phyloP scores from a whole-genome alignment of 2,888 invertebrate genomes.

The Eupithecia exiguata region DNA sequence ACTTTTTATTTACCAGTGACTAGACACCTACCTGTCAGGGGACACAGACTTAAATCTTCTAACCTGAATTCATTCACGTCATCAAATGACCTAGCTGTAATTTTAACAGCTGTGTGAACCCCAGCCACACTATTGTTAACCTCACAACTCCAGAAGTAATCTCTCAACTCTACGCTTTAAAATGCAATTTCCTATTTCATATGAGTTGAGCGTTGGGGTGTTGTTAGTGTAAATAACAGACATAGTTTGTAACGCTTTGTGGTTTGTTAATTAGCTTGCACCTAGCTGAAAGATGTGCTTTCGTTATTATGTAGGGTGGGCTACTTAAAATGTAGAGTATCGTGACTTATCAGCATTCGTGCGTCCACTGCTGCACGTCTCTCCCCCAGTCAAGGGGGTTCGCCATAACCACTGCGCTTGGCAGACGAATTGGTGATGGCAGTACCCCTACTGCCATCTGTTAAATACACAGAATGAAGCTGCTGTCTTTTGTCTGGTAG shows the following conservation, averaged over 20 bases:
- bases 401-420: not conserved
- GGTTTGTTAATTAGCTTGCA: conserved; percentile 6
- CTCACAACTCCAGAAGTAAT: conserved; percentile 17
- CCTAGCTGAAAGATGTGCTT: not conserved
- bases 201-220: conserved; percentile 12
- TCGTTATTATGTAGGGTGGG: not conserved
- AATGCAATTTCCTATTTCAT: conserved; percentile 33
- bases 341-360: not conserved
- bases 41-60: not conserved
- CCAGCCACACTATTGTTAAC: conserved; percentile 8
- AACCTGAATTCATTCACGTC: not conserved
- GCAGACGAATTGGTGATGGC: not conserved
- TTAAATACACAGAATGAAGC: too few species aligned
- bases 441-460: too few species aligned
- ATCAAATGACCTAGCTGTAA: not conserved
- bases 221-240: conserved; percentile 21
- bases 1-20: not conserved
- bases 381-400: too few species aligned
- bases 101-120: not conserved
- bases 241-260: conserved; percentile 10
- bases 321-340: not conserved
- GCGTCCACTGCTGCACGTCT: not conserved
- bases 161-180: conserved; percentile 18
- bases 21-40: not conserved
- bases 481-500: too few species aligned